These are phyloP conservation scores for Myiotriccus ornatus DNA, from an alignment of 2,797 vertebrate species.

Conservation along the genomic window DNA sequence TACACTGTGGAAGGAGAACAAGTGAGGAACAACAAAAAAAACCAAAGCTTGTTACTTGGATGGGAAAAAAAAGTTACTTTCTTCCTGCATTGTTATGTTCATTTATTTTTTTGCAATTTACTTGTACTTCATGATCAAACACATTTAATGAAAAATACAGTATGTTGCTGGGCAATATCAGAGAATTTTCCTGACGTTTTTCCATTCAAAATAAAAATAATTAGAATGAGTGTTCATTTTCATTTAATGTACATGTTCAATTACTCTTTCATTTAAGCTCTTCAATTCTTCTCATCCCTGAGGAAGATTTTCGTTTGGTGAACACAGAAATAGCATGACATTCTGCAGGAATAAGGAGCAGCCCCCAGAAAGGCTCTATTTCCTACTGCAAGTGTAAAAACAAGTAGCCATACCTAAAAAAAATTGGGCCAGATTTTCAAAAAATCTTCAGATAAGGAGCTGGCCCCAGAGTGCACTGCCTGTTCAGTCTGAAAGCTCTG, in stretches of 20 bases:
- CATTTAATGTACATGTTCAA: not conserved
- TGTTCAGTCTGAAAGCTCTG: not conserved
- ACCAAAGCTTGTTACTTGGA: not conserved
- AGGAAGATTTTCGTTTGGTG: not conserved
- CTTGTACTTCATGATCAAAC: not conserved
- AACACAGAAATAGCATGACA: not conserved
- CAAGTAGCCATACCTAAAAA: not conserved
- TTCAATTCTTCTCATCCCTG: not conserved
- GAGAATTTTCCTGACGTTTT: not conserved
- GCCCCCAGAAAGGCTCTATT: not conserved
- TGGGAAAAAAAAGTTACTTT: not conserved
- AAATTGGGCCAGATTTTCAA: not conserved
- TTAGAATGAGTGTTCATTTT: not conserved
- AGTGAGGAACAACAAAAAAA: not conserved
- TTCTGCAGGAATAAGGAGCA: not conserved
- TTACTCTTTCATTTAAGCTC: not conserved
- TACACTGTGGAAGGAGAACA: not conserved
- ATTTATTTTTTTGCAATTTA: not conserved
- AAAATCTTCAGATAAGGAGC: not conserved
- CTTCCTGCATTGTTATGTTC: not conserved
- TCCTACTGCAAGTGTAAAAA: not conserved
- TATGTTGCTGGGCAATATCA: not conserved
- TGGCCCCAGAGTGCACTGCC: fast-evolving
- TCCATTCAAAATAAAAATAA: not conserved
- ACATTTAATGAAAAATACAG: not conserved